phyloP scores from a whole-genome alignment of 2,888 invertebrate genomes.

The Iphiclides podalirius region DNA sequence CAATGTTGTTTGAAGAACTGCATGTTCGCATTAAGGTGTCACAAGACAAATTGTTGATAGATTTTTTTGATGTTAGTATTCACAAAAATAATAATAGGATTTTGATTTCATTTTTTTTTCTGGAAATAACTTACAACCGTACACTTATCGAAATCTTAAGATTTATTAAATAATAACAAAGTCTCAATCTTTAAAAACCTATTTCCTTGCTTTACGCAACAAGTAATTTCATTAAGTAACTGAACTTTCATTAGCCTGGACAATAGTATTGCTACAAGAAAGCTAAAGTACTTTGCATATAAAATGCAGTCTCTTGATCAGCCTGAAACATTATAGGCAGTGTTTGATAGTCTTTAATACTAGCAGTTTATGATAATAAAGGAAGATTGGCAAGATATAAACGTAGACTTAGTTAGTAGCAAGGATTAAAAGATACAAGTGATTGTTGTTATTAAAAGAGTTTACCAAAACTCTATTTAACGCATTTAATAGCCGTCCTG shows the following conservation, averaged over 20 bases:
- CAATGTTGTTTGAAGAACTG: neutral
- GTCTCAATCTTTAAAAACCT: neutral
- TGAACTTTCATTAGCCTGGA: neutral
- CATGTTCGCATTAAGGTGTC: neutral
- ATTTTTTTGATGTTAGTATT: no score
- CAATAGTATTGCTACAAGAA: neutral
- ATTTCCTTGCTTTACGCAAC: neutral
- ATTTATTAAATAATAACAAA: neutral
- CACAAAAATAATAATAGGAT: no score
- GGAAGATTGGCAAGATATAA: slow-evolving; percentile 50
- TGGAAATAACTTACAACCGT: neutral
- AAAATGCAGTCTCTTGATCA: slow-evolving; percentile 33
- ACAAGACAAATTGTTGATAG: neutral
- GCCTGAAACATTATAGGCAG: slow-evolving; percentile 47
- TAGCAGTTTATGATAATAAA: slow-evolving; percentile 7
- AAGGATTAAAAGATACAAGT: neutral
- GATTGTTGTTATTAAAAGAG: neutral
- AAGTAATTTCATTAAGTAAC: neutral
- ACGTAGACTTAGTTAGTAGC: slow-evolving; percentile 10
- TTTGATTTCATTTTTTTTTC: no score
- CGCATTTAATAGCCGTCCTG: no score
- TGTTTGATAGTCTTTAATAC: slow-evolving; percentile 40
- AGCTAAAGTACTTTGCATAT: slow-evolving; percentile 2
- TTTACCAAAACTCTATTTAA: neutral
- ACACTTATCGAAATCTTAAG: neutral